phyloP scores from a whole-genome alignment of 2,797 vertebrate species.

The Gephyroberyx darwinii region DNA sequence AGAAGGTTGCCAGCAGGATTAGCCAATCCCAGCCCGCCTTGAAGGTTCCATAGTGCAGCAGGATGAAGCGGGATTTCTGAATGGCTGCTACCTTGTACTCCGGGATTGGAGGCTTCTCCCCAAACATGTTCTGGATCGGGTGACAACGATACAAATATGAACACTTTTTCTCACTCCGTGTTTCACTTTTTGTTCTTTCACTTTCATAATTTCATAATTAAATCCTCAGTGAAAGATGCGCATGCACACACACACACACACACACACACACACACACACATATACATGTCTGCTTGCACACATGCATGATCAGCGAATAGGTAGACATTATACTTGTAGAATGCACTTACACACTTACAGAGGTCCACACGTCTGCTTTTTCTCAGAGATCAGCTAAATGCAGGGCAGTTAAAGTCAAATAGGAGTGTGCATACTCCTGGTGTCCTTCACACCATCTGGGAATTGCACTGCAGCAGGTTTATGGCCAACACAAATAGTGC shows the following conservation, averaged over 20 bases:
- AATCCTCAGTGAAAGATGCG: too few species aligned
- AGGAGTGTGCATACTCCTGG: background rate
- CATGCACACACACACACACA: background rate
- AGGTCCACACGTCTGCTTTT: constrained; percentile 13
- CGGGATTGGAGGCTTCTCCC: constrained; percentile 94
- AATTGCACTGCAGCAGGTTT: constrained; percentile 13
- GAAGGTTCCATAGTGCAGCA: constrained; percentile 96
- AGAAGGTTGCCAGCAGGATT: constrained; percentile 96
- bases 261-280: background rate
- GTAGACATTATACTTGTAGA: too few species aligned
- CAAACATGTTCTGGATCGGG: constrained; percentile 91
- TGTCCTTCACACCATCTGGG: constrained; percentile 56
- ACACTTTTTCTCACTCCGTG: background rate
- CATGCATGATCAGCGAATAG: too few species aligned
- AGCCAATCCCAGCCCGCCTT: constrained; percentile 99
- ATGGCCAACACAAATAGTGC: background rate
- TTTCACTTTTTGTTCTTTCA: background rate
- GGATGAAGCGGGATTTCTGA: constrained; percentile 96
- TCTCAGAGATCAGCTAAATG: constrained; percentile 30
- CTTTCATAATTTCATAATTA: too few species aligned
- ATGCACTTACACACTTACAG: constrained; percentile 1
- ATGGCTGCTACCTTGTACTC: constrained; percentile 98
- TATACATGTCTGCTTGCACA: constrained; percentile 10
- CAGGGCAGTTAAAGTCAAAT: constrained; percentile 16
- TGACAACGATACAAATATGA: constrained; percentile 33